Evolutionary conservation across 2,888 invertebrate species (phyloP).

Genomic region (Epirrita christyi): DNA sequence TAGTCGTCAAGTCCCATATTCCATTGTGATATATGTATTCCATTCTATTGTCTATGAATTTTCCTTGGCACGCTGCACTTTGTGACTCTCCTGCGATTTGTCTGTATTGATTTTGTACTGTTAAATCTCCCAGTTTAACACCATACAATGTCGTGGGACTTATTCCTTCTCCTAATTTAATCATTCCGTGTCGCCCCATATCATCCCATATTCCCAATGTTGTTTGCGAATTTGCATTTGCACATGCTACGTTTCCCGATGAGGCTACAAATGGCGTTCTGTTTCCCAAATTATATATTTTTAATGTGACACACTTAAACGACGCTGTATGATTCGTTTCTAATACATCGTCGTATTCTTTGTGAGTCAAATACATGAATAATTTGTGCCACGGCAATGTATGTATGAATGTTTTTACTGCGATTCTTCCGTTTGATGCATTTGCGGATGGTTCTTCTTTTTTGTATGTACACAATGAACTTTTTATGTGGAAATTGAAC

Average conservation of each 20-base stretch:
- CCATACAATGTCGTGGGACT: background rate
- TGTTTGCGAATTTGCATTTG: slow-evolving; percentile 38
- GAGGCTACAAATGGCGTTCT: background rate
- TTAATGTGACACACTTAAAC: too few relatives aligned
- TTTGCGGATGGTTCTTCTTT: too few relatives aligned
- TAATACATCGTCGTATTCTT: too few relatives aligned
- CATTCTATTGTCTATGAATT: slow-evolving; percentile 30
- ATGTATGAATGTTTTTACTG: too few relatives aligned
- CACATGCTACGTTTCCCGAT: slow-evolving; percentile 16
- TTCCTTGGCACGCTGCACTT: slow-evolving; percentile 28
- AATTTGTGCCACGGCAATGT: too few relatives aligned
- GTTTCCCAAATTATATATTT: too few relatives aligned
- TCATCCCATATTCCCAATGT: slow-evolving; percentile 35
- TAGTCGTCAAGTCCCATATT: slow-evolving; percentile 15
- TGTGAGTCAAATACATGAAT: too few relatives aligned
- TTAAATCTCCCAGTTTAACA: background rate
- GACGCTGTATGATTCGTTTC: too few relatives aligned
- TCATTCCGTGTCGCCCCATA: slow-evolving; percentile 26
- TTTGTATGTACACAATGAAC: too few relatives aligned
- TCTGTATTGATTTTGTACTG: slow-evolving; percentile 8
- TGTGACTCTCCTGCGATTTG: too few relatives aligned
- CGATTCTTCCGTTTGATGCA: too few relatives aligned
- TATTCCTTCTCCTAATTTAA: slow-evolving; percentile 5
- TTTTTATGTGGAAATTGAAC: slow-evolving; percentile 3
- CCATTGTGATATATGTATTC: slow-evolving; percentile 30